Evolutionary conservation across 2,113 vertebrate genomes (phyloP).

Genomic region (Hippocampus barbouri): DNA sequence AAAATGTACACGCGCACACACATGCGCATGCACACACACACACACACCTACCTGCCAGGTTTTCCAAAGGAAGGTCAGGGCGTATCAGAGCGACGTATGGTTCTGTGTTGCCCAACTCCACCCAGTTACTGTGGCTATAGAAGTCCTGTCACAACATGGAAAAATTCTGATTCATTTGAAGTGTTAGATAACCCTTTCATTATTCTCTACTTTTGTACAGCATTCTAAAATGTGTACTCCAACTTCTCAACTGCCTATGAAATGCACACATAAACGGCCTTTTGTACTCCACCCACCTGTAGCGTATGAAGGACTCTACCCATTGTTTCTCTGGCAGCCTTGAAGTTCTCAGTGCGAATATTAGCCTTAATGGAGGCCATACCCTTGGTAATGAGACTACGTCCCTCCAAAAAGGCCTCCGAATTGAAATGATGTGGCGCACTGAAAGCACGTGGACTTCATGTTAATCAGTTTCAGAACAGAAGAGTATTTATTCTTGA

Average conservation of each 20-base stretch:
- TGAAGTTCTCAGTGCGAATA: slow-evolving; percentile 53
- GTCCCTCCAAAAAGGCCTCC: slow-evolving; percentile 62
- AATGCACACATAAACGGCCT: neutral
- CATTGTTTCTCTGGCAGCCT: slow-evolving; percentile 64
- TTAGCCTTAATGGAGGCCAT: slow-evolving; percentile 56
- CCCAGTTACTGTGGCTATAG: slow-evolving; percentile 77
- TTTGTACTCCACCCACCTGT: slow-evolving; percentile 52
- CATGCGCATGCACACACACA: neutral
- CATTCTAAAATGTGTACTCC: neutral
- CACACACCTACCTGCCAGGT: slow-evolving; percentile 63
- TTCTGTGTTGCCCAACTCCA: slow-evolving; percentile 62
- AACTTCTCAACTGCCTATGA: neutral
- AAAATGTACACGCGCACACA: neutral
- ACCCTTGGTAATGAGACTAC: slow-evolving; percentile 54
- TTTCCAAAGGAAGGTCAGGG: slow-evolving; percentile 58
- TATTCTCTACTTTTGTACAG: neutral
- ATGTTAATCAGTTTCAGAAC: neutral
- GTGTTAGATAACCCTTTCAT: neutral
- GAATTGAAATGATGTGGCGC: slow-evolving; percentile 69
- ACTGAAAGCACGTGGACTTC: slow-evolving; percentile 24
- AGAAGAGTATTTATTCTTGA: neutral
- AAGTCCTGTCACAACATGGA: slow-evolving; percentile 61
- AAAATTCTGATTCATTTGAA: neutral
- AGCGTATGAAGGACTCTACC: slow-evolving; percentile 68
- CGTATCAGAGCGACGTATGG: slow-evolving; percentile 64